Percentiles rank a stretch among this genome's conserved stretches.
Conservation (phyloP, 2,888 invertebrate species). For the Scaptomyza polygonia region DNA sequence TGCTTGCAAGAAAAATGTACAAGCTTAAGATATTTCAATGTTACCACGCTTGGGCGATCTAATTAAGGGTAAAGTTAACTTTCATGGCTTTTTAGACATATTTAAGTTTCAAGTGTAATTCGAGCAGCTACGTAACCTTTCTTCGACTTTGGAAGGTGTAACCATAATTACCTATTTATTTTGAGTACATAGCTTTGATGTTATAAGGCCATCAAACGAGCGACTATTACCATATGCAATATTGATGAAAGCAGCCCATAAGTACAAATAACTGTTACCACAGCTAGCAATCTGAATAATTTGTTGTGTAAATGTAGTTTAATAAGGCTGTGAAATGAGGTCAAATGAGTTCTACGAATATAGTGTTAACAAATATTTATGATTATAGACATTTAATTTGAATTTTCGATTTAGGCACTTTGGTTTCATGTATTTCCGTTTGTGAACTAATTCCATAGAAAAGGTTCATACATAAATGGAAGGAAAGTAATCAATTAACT, state of each 20-base stretch:
- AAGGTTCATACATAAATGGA: neutral
- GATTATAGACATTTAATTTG: neutral
- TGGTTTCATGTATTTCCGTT: neutral
- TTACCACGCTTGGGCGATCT: neutral
- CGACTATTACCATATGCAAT: slow-evolving; percentile 12
- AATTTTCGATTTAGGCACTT: neutral
- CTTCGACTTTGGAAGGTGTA: neutral
- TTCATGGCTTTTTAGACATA: neutral
- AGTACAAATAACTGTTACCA: neutral
- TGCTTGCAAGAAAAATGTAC: neutral
- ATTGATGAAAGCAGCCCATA: slow-evolving; percentile 13
- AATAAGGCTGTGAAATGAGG: neutral
- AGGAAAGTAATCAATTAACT: neutral
- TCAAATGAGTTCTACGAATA: neutral
- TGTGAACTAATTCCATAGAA: neutral
- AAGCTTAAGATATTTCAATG: neutral
- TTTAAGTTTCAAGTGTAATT: neutral
- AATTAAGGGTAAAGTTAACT: neutral
- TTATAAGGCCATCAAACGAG: neutral
- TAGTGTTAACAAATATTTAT: neutral
- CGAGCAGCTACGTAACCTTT: neutral
- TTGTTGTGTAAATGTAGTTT: neutral
- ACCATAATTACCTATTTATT: slow-evolving; percentile 12
- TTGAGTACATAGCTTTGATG: neutral
- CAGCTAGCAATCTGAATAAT: slow-evolving; percentile 11